These are phyloP conservation scores for Malurus splendens DNA, from an alignment of 2,797 vertebrate genomes.

Conservation along the genomic window DNA sequence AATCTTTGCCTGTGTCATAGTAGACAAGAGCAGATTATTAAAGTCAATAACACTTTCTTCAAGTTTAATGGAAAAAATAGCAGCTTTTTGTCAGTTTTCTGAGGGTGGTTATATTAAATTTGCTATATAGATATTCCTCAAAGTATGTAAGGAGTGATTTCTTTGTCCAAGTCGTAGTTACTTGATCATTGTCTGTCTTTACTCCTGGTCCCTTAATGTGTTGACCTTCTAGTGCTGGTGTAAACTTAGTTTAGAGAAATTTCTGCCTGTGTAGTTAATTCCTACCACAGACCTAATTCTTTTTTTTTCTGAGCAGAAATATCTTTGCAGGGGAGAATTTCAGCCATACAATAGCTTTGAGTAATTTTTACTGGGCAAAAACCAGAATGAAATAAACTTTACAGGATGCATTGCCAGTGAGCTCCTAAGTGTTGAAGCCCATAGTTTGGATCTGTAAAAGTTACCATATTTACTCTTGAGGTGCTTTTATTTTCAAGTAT, in stretches of 20 bases:
- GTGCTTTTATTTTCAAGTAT: neutral
- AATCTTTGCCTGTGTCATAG: neutral
- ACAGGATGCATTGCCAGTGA: neutral
- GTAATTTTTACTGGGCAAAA: neutral
- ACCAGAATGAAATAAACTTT: neutral
- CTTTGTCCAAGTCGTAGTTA: neutral
- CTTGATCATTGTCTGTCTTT: neutral
- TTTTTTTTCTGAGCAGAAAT: neutral
- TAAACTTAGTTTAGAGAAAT: neutral
- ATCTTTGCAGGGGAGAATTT: neutral
- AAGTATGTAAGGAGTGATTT: neutral
- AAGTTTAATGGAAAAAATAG: neutral
- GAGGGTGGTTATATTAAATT: neutral
- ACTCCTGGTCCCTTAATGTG: neutral
- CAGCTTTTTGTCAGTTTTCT: neutral
- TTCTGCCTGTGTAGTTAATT: neutral
- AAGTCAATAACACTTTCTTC: neutral
- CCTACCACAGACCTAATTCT: neutral
- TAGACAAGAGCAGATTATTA: neutral
- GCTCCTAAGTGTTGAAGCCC: neutral
- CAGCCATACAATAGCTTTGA: neutral
- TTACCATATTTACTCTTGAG: neutral
- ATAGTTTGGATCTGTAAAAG: neutral
- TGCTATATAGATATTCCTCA: neutral
- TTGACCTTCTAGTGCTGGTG: neutral